Base-by-base conservation (phyloP, 1,140 invertebrate species). In the Drosophila oshimai region DNA sequence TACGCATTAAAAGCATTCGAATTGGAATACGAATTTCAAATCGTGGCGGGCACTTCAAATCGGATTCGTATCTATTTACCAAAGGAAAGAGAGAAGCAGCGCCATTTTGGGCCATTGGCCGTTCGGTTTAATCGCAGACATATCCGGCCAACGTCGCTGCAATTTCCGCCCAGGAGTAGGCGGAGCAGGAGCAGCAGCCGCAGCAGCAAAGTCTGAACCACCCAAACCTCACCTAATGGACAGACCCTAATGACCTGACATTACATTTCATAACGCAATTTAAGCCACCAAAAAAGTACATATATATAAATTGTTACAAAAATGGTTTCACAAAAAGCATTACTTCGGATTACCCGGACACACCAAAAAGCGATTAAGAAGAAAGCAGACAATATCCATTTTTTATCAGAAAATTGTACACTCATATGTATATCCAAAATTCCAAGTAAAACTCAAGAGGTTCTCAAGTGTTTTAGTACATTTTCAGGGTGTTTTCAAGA, bases 211-310 rank as follows among this genome's bases (percentile, higher is more conserved):
- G 22, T 34, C 28, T 9, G 50, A 26, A 24, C 26, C n/a, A 33
- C 26, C 28, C 44, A 31, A 37, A 28, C 22, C 24, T 42, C 53
- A 34, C 51, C 57, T 87, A 81, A 87, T 87, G 72, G 72, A 41
- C 41, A 58, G 58, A 58, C 68, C 81, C 76, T 86, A 86, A 86
- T 86, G 81, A 86, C 81, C 73, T 49, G 36, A 74, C 76, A 86
- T 86, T 74, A 86, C 72, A 87, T 86, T 86, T 87, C 81, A 86
- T 86, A 86, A 87, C 67, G 76, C 81, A 81, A 86, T 80, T 87
- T 81, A 64, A 87, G 72, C 57, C 45, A 60, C 39, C 31, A 44
- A 86, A 57, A 61, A 61, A 62, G 5, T 46, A 53, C n/a, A 26
- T 26, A 45, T 31, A 44, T 26, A 64, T 65, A 77, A 62, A 72